A percentile compares a stretch with the other conserved stretches of the same genome.
Conservation (phyloP, 2,888 invertebrate genomes). For the Isoperla grammatica region DNA sequence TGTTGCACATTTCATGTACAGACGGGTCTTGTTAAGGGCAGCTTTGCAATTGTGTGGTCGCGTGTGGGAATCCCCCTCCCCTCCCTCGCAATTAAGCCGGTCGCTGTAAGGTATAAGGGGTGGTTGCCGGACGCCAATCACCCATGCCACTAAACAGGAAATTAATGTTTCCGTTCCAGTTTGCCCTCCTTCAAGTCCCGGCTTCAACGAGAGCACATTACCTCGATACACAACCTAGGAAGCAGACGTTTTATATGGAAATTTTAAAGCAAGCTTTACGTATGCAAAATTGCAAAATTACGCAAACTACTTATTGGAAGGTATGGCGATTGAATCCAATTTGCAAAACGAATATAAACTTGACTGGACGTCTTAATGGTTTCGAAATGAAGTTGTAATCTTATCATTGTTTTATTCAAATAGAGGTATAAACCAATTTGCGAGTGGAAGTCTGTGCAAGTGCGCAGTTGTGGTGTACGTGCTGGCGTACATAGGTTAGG, state of each 20-base stretch:
- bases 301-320: background rate
- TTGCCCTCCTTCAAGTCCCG: background rate
- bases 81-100: background rate
- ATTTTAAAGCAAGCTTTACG: background rate
- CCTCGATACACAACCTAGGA: background rate
- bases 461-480: background rate
- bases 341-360: slow-evolving; percentile 1
- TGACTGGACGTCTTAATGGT: slow-evolving; percentile 7
- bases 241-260: slow-evolving; percentile 5
- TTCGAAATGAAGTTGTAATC: slow-evolving; percentile 12
- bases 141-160: slow-evolving; percentile 23
- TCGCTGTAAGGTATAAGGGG: background rate
- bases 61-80: background rate
- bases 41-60: too few relatives aligned
- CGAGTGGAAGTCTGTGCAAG: background rate
- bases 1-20: too few relatives aligned
- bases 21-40: too few relatives aligned
- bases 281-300: slow-evolving; percentile 5
- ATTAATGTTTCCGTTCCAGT: slow-evolving; percentile 22
- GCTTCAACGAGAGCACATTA: background rate
- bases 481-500: slow-evolving; percentile 2
- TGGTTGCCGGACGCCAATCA: slow-evolving; percentile 21
- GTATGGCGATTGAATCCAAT: background rate
- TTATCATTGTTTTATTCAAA: slow-evolving; percentile 5
- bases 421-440: slow-evolving; percentile 6